These are phyloP conservation scores for Pagetopsis macropterus DNA, from an alignment of 2,797 vertebrate species.

Conservation along the genomic window DNA sequence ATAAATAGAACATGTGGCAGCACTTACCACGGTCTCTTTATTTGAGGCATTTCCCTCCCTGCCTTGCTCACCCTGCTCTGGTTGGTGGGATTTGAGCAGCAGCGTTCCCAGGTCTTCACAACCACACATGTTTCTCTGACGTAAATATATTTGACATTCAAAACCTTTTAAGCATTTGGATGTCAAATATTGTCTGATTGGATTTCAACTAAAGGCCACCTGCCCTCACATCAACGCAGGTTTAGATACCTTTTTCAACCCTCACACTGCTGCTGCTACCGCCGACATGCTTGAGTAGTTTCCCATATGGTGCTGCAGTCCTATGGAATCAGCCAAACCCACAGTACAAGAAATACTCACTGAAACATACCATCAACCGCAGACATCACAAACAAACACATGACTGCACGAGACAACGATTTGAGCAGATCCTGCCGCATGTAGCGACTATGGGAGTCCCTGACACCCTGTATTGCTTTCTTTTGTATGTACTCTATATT, in stretches of 20 bases:
- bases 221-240: slow-evolving; percentile 1
- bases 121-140: slow-evolving; percentile 13
- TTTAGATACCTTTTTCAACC: neutral
- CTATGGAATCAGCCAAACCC: slow-evolving; percentile 45
- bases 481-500: neutral
- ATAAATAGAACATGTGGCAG: slow-evolving; percentile 83
- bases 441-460: neutral
- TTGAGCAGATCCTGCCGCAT: slow-evolving; percentile 14
- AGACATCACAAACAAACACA: slow-evolving; percentile 43
- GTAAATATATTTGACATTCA: slow-evolving; percentile 31
- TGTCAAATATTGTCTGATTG: slow-evolving; percentile 6
- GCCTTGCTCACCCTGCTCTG: slow-evolving; percentile 50
- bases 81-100: slow-evolving; percentile 51
- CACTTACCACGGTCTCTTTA: slow-evolving; percentile 74
- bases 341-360: slow-evolving; percentile 48
- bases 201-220: slow-evolving; percentile 15
- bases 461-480: neutral
- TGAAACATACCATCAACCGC: slow-evolving; percentile 40
- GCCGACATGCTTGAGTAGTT: slow-evolving; percentile 42
- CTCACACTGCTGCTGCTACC: slow-evolving; percentile 8
- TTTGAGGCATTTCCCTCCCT: slow-evolving; percentile 74
- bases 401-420: slow-evolving; percentile 10
- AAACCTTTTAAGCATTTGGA: slow-evolving; percentile 5
- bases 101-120: slow-evolving; percentile 64
- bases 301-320: slow-evolving; percentile 33